These are phyloP conservation scores for Enteromius thamalakanensis DNA, from an alignment of 2,797 vertebrate genomes.

Conservation along the genomic window DNA sequence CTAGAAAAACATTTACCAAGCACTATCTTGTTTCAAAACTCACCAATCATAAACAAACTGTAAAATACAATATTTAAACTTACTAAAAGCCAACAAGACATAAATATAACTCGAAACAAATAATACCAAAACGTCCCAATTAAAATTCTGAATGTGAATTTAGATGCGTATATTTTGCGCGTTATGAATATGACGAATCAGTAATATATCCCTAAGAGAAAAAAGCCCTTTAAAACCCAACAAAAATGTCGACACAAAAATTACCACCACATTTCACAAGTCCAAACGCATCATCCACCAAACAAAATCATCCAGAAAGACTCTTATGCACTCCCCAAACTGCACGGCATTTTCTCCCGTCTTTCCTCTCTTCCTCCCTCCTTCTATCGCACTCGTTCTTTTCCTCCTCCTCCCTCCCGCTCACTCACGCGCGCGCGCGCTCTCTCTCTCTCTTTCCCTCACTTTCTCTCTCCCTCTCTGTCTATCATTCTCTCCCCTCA, in stretches of 20 bases:
- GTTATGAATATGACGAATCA: neutral
- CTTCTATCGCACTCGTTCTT: slow-evolving; percentile 60
- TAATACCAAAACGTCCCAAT: neutral
- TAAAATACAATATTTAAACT: neutral
- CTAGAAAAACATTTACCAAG: neutral
- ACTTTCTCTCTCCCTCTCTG: slow-evolving; percentile 65
- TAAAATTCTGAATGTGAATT: neutral
- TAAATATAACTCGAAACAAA: neutral
- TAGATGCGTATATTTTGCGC: neutral
- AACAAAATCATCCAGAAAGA: slow-evolving; percentile 69
- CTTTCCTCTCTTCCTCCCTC: slow-evolving; percentile 70
- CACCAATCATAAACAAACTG: neutral
- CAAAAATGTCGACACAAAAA: slow-evolving; percentile 50
- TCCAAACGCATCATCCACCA: slow-evolving; percentile 70
- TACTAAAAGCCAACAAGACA: slow-evolving; percentile 3
- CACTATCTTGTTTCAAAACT: neutral
- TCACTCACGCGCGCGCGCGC: slow-evolving; percentile 22
- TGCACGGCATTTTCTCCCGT: slow-evolving; percentile 70
- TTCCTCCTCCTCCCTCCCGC: slow-evolving; percentile 53
- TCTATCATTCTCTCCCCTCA: slow-evolving; percentile 72
- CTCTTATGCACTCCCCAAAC: slow-evolving; percentile 73
- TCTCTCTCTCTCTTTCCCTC: slow-evolving; percentile 52
- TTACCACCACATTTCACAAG: slow-evolving; percentile 65
- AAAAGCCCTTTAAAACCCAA: slow-evolving; percentile 16
- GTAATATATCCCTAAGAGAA: neutral